Evolutionary conservation across 2,888 invertebrate species (phyloP), one percentile per base, ranked within the genome.

Genomic region (Criorhina ranunculi): DNA sequence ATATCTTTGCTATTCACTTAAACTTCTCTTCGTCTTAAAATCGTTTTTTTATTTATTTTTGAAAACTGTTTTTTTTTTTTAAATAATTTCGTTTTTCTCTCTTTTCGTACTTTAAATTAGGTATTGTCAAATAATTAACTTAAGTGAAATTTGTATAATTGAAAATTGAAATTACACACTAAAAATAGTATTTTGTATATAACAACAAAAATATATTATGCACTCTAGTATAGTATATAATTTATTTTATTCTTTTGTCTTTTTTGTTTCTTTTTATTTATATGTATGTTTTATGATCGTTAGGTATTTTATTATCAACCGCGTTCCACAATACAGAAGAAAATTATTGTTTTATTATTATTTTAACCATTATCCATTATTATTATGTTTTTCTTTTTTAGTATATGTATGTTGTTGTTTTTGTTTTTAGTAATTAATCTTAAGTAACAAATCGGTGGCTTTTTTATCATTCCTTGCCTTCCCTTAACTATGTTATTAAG

Each of bases 201-300:
- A 80, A 80, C 85, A 85, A 85, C 85, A 85, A 85, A 85, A 85
- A 85, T 85, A 85, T 85, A 85, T 85, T 85, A 80, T 80, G 85
- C 75, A 80, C 85, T 85, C 80, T 85, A 79, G 80, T 85, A 85
- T 85, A 85, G 85, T 79, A 80, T 85, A 80, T 85, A 69, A 73
- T 73, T 82, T 55, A 72, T 51, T 72, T 82, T 77, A 62, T 73
- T 78, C 49, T 79, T 79, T 72, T 57, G 72, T 73, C 59, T 60
- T 35, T 67, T 62, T 80, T 72, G 29, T 53, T 78, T 44, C 9
- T 53, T 51, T 49, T 17, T 24, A 24, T 55, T 49, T 59, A 46
- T 57, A 51, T 46, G 44, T 78, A n/a, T n/a, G n/a, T n/a, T n/a
- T n/a, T 67, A 79, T 85, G 75, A 80, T 85, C 75, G 70, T 85